Percentiles rank a stretch among this genome's conserved stretches.
phyloP scores from a whole-genome alignment of 2,888 invertebrate genomes.

The Aspidiotus rigidus region DNA sequence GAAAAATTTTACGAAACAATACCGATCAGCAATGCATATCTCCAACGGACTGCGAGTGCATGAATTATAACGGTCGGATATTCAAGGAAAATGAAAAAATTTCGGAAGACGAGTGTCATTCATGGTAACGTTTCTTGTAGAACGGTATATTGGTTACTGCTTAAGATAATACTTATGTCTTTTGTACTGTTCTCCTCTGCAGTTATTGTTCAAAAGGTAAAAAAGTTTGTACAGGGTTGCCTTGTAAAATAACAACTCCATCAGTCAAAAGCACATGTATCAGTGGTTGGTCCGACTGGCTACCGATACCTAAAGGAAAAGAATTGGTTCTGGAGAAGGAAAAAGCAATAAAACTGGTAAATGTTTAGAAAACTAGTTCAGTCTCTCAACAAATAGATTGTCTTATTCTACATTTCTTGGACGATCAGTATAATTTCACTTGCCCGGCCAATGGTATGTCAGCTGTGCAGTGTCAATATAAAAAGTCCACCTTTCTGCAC shows the following conservation, averaged over 20 bases:
- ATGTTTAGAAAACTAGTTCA: neutral
- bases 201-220: slow-evolving; percentile 58
- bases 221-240: slow-evolving; percentile 60
- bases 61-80: slow-evolving; percentile 55
- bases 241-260: slow-evolving; percentile 48
- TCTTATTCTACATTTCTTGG: neutral
- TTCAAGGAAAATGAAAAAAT: slow-evolving; percentile 70
- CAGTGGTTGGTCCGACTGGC: slow-evolving; percentile 53
- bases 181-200: neutral
- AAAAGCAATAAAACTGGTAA: neutral
- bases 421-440: neutral
- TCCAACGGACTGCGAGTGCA: slow-evolving; percentile 60
- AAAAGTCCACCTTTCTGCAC: no score
- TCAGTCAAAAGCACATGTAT: slow-evolving; percentile 35
- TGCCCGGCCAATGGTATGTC: slow-evolving; percentile 56
- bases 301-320: slow-evolving; percentile 48
- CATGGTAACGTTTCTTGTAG: slow-evolving; percentile 48
- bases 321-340: neutral
- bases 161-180: no score
- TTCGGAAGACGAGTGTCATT: slow-evolving; percentile 66
- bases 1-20: slow-evolving; percentile 62
- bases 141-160: no score
- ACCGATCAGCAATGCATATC: slow-evolving; percentile 65
- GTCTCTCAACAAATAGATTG: neutral
- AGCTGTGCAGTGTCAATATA: slow-evolving; percentile 60